Conservation (phyloP, 2,113 vertebrate genomes). For the Clarias batrachus region DNA sequence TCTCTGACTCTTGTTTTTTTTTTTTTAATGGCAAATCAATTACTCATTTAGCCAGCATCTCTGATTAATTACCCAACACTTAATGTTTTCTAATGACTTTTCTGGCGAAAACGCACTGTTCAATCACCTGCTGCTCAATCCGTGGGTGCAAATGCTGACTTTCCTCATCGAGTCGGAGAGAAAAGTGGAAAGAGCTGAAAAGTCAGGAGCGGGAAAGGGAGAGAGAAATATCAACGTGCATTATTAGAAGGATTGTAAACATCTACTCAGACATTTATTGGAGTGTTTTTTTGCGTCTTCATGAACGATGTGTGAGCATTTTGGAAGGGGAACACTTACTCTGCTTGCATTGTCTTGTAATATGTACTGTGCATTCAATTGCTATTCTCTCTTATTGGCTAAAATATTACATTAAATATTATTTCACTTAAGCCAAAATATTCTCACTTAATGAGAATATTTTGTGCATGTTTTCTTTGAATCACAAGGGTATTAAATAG, state of each 20-base stretch:
- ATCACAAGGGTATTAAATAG: too few relatives aligned
- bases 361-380: not conserved
- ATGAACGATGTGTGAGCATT: not conserved
- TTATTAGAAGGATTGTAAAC: conserved; percentile 48
- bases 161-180: conserved; percentile 43
- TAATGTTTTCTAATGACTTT: conserved; percentile 64
- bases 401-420: not conserved
- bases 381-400: not conserved
- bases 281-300: not conserved
- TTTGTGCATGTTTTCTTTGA: too few relatives aligned
- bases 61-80: conserved; percentile 62
- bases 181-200: conserved; percentile 31
- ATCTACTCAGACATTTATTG: conserved; percentile 17
- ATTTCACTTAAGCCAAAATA: not conserved
- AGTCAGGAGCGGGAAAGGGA: not conserved
- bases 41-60: conserved; percentile 58
- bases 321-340: not conserved
- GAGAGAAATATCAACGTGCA: conserved; percentile 21
- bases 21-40: conserved; percentile 64
- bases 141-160: conserved; percentile 53
- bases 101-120: conserved; percentile 56
- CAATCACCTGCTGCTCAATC: conserved; percentile 58
- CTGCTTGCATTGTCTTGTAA: not conserved
- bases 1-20: too few relatives aligned
- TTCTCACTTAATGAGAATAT: too few relatives aligned